phyloP scores from a whole-genome alignment of 2,113 vertebrate genomes.

The Lepisosteus osseus region DNA sequence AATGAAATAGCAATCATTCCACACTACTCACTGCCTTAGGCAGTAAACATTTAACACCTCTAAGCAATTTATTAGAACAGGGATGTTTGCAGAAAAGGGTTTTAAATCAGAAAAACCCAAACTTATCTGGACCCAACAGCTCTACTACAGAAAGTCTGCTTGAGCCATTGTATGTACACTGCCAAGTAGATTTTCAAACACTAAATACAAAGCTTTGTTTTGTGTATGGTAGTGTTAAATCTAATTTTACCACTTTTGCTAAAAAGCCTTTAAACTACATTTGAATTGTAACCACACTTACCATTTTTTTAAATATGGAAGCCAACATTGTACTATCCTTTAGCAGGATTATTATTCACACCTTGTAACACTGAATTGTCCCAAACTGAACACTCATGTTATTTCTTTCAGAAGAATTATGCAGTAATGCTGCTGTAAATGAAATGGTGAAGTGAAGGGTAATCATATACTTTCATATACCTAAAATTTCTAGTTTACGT shows the following conservation, averaged over 20 bases:
- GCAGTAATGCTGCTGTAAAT: slow-evolving; percentile 51
- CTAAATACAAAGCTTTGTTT: slow-evolving; percentile 51
- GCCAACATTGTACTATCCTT: slow-evolving; percentile 51
- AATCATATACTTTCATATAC: background rate
- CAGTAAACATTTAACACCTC: slow-evolving; percentile 61
- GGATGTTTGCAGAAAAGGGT: slow-evolving; percentile 65
- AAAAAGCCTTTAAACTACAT: slow-evolving; percentile 29
- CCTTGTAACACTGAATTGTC: slow-evolving; percentile 54
- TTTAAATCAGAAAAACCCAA: slow-evolving; percentile 52
- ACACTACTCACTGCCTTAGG: slow-evolving; percentile 43
- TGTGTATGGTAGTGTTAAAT: slow-evolving; percentile 29
- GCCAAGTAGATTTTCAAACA: slow-evolving; percentile 43
- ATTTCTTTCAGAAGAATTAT: slow-evolving; percentile 59
- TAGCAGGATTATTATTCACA: slow-evolving; percentile 55
- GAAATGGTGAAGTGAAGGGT: slow-evolving; percentile 31
- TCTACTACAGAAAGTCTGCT: slow-evolving; percentile 44
- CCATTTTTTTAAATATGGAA: slow-evolving; percentile 14
- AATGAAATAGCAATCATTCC: slow-evolving; percentile 41
- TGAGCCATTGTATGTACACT: slow-evolving; percentile 48
- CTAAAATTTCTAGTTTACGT: background rate
- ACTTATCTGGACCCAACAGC: slow-evolving; percentile 34
- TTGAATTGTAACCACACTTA: slow-evolving; percentile 37
- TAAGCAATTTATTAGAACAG: slow-evolving; percentile 73
- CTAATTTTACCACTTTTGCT: background rate
- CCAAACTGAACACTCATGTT: slow-evolving; percentile 48